phyloP scores from a whole-genome alignment of 2,888 invertebrate species.

The Chaetoderma sp. region DNA sequence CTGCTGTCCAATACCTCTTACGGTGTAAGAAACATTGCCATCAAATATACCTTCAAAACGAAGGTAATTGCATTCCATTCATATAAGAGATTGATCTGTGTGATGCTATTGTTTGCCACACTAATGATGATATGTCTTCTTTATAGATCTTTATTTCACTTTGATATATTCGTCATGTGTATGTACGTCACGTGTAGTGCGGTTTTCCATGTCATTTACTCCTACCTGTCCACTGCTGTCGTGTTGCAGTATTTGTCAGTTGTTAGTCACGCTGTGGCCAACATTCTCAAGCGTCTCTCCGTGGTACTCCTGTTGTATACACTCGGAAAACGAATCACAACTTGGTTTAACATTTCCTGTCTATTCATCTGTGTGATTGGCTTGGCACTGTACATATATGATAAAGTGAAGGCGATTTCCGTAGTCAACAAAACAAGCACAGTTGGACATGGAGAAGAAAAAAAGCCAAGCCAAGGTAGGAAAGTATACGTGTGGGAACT shows the following conservation, averaged over 20 bases:
- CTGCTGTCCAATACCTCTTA: conserved; percentile 39
- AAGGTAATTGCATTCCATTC: not conserved
- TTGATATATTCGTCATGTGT: too few species aligned
- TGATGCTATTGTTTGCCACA: not conserved
- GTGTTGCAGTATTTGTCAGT: conserved; percentile 37
- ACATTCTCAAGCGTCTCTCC: conserved; percentile 39
- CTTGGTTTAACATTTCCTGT: conserved; percentile 23
- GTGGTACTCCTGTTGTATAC: conserved; percentile 37
- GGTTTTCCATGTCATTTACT: conserved; percentile 40
- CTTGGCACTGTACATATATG: not conserved
- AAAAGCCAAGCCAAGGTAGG: too few species aligned
- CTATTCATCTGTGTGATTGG: conserved; percentile 18
- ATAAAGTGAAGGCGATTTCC: too few species aligned
- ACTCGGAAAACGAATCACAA: conserved; percentile 28
- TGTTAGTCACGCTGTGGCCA: conserved; percentile 41
- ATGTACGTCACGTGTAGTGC: conserved; percentile 21
- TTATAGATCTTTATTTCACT: too few species aligned
- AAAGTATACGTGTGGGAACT: too few species aligned
- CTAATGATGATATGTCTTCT: too few species aligned
- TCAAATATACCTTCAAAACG: conserved; percentile 27
- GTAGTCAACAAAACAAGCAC: too few species aligned
- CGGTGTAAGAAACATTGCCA: conserved; percentile 36
- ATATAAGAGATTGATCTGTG: not conserved
- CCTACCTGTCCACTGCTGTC: conserved; percentile 36
- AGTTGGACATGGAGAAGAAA: too few species aligned